Percentiles rank a stretch among this genome's conserved stretches.
Evolutionary conservation across 2,888 invertebrate genomes (phyloP).

Genomic region (Lymantria monacha): DNA sequence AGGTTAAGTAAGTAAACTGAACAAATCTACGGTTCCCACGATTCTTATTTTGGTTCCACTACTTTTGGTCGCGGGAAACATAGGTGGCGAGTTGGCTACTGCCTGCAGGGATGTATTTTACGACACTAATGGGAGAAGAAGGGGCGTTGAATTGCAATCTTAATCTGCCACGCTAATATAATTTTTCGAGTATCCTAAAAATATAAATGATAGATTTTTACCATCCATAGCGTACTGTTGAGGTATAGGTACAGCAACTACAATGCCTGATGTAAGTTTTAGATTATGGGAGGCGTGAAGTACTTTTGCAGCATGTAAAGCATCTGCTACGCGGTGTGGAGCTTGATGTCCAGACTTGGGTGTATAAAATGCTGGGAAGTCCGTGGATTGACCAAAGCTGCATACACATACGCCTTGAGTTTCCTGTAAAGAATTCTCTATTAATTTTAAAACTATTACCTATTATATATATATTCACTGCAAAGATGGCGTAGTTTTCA

Average conservation of each 20-base stretch:
- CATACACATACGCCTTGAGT: constrained; percentile 97
- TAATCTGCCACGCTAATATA: too few species aligned
- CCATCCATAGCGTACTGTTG: constrained; percentile 84
- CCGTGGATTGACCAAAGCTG: constrained; percentile 84
- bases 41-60: too few species aligned
- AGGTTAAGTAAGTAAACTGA: too few species aligned
- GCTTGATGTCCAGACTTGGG: constrained; percentile 87
- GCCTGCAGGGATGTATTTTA: too few species aligned
- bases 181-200: background rate
- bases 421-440: constrained; percentile 83
- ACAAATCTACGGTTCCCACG: too few species aligned
- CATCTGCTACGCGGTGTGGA: constrained; percentile 85
- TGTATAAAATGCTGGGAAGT: constrained; percentile 98
- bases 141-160: too few species aligned
- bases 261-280: constrained; percentile 85
- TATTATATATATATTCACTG: background rate
- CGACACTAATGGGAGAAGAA: too few species aligned
- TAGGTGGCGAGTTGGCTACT: too few species aligned
- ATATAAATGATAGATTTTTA: constrained; percentile 26
- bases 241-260: constrained; percentile 96
- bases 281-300: constrained; percentile 81
- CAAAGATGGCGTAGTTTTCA: too few species aligned
- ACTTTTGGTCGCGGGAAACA: too few species aligned
- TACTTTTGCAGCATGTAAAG: constrained; percentile 88
- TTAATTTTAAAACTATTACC: background rate